Conservation (phyloP, 2,888 invertebrate species). For the Phoenoteleia sp. region DNA sequence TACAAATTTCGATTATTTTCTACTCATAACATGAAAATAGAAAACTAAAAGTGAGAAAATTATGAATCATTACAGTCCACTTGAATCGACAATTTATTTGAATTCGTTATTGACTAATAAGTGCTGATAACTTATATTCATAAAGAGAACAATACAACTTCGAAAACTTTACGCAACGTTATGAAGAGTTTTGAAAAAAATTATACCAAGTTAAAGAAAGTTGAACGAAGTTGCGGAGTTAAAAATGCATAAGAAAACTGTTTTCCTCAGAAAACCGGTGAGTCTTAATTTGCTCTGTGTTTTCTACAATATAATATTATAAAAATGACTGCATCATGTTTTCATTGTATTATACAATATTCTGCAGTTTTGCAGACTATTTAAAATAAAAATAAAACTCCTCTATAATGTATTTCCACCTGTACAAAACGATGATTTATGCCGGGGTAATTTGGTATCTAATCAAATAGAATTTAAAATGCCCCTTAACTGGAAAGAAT, state of each 20-base stretch:
- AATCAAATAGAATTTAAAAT: neutral
- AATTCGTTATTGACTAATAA: constrained; percentile 43
- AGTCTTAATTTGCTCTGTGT: neutral
- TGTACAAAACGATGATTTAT: neutral
- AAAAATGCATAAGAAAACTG: constrained; percentile 45
- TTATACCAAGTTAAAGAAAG: constrained; percentile 36
- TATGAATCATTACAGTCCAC: neutral
- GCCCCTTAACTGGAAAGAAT: neutral
- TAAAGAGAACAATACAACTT: constrained; percentile 30
- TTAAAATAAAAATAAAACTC: too few relatives aligned
- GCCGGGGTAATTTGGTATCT: neutral
- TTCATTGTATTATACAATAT: too few relatives aligned
- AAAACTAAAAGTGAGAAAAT: neutral
- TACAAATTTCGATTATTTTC: too few relatives aligned
- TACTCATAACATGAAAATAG: too few relatives aligned
- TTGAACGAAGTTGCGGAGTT: constrained; percentile 48
- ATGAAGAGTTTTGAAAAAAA: constrained; percentile 51
- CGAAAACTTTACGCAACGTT: constrained; percentile 40
- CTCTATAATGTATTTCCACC: too few relatives aligned
- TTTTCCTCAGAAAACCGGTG: constrained; percentile 19
- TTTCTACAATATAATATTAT: neutral
- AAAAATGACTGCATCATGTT: neutral
- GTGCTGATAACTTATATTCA: constrained; percentile 35
- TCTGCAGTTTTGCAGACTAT: too few relatives aligned
- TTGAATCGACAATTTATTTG: neutral